Percentiles rank a stretch among this genome's conserved stretches.
Conservation (phyloP, 1,140 invertebrate species). For the Danaus melanippus region DNA sequence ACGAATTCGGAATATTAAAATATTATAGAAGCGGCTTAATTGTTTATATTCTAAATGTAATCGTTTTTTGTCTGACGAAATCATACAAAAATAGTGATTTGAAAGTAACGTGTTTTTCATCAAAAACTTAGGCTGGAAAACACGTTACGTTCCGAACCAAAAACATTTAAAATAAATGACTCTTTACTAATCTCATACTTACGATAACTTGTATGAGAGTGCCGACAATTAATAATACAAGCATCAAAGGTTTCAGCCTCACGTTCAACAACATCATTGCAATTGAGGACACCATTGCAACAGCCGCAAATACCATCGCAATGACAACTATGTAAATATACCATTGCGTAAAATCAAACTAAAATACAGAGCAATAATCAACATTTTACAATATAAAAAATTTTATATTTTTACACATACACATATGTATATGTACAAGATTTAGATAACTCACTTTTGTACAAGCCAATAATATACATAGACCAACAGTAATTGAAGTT, state of each 20-base stretch:
- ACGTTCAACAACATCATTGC: slow-evolving; percentile 11
- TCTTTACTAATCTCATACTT: slow-evolving; percentile 12
- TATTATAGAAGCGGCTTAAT: too few species aligned
- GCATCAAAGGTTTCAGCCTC: slow-evolving; percentile 17
- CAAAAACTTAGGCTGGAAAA: too few species aligned
- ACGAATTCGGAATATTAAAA: too few species aligned
- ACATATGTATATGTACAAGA: too few species aligned
- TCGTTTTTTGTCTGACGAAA: too few species aligned
- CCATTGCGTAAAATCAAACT: slow-evolving; percentile 46
- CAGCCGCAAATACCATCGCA: slow-evolving; percentile 18
- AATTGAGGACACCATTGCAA: slow-evolving; percentile 18
- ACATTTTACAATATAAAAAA: neutral
- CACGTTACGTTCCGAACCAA: too few species aligned
- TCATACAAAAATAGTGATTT: too few species aligned
- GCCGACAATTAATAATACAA: slow-evolving; percentile 25
- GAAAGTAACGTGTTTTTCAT: too few species aligned
- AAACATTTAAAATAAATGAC: too few species aligned
- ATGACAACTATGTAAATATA: slow-evolving; percentile 31
- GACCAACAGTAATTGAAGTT: slow-evolving; percentile 21
- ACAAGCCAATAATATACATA: slow-evolving; percentile 28
- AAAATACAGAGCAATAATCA: slow-evolving; percentile 17
- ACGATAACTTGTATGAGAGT: slow-evolving; percentile 32
- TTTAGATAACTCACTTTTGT: slow-evolving; percentile 23
- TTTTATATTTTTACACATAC: too few species aligned
- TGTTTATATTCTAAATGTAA: too few species aligned